A percentile compares a stretch with the other conserved stretches of the same genome.
Evolutionary conservation across 2,797 vertebrate species (phyloP).

Genomic region (Chaetodon trifasciatus): DNA sequence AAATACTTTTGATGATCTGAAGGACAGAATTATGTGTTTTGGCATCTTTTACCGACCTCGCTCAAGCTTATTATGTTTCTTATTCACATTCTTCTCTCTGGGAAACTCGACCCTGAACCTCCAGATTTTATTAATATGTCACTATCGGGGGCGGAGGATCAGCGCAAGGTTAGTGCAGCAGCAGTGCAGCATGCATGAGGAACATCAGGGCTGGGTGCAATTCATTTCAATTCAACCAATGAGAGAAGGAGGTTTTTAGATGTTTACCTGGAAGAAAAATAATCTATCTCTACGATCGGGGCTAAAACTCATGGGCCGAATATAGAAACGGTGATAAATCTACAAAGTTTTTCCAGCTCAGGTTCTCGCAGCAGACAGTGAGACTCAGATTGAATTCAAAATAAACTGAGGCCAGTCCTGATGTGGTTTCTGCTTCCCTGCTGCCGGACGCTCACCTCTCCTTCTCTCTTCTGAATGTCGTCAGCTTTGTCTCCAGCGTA

Average conservation of each 20-base stretch:
- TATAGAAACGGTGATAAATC: background rate
- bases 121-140: no score
- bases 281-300: background rate
- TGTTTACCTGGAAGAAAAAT: background rate
- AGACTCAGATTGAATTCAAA: constrained; percentile 7
- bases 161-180: constrained; percentile 52
- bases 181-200: constrained; percentile 65
- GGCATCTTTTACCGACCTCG: background rate
- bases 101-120: background rate
- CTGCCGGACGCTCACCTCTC: constrained; percentile 80
- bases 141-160: constrained; percentile 2
- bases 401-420: constrained; percentile 29
- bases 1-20: background rate
- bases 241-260: background rate
- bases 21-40: background rate
- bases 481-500: constrained; percentile 96
- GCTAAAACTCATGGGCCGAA: background rate
- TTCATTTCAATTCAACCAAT: constrained; percentile 10
- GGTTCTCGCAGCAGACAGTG: background rate
- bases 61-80: background rate
- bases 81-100: background rate
- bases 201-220: constrained; percentile 11
- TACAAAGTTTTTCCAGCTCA: background rate
- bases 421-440: background rate
- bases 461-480: constrained; percentile 96